Base-by-base conservation (phyloP, 2,797 vertebrate species). In the Xiphophorus birchmanni region DNA sequence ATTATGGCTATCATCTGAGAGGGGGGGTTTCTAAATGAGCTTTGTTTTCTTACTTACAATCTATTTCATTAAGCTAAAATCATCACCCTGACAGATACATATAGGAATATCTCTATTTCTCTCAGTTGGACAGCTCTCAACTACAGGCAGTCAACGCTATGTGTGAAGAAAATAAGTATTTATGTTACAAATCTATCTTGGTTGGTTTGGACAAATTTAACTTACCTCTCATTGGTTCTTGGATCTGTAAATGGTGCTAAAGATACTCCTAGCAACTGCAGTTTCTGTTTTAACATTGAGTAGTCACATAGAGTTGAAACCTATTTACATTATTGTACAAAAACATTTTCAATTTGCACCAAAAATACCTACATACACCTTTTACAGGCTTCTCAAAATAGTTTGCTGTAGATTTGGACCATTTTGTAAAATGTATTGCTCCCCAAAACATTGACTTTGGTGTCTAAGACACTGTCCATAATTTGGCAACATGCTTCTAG, bases 31-130 rank as follows among this genome's bases (percentile, higher is more conserved):
- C 29, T 50, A 79, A 21, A 48, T 42, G 13, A 72, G 58, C 91
- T 93, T 86, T 91, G 83, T 93, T 93, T 91, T 87, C 90, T 87
- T 75, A 88, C 84, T 83, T 80, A 74, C 63, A 69, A 80, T 87
- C 86, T 95, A 92, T 95, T 93, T 95, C 92, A 91, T 91, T 92
- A 88, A 89, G 78, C 81, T 48, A 15, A 80, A 85, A 85, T 88
- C 82, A 90, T 90, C 84, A 87, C 86, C 83, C 89, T 90, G 85
- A 87, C 87, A 87, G 85, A 87, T 79, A 80, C 73, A 75, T 92
- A 93, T 82, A 80, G 78, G 80, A 88, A 91, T 85, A 87, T 90
- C 91, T 92, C 75, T 84, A 81, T 74, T 60, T 60, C n/a, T 29
- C 10, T 13, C 54, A 58, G 54, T 58, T 21, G 12, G n/a, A 58